Percentiles rank a stretch among this genome's conserved stretches.
Conservation (phyloP, 30 jellyfish, hydroid and myxozoan species). For the Rhopilema esculentum region DNA sequence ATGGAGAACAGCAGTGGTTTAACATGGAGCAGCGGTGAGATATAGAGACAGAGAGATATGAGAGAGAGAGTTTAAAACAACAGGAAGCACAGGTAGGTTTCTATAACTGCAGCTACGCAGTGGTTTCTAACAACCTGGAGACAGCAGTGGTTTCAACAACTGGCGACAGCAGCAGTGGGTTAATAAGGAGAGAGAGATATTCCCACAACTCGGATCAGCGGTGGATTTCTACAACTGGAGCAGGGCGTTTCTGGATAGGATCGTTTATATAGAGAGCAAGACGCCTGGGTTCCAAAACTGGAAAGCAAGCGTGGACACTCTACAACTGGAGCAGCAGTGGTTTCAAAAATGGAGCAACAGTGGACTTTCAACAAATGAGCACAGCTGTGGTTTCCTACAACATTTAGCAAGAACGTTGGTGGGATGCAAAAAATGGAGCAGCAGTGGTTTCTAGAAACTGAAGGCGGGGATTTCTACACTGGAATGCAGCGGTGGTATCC, state of each 20-base stretch:
- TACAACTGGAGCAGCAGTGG: constrained; percentile 59
- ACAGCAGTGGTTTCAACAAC: constrained; percentile 35
- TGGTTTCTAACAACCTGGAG: too few relatives aligned
- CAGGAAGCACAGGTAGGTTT: too few relatives aligned
- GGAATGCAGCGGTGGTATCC: constrained; percentile 56
- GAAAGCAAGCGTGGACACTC: constrained; percentile 22
- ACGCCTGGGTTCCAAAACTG: constrained; percentile 21
- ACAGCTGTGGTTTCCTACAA: constrained; percentile 46
- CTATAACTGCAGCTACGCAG: constrained; percentile 46
- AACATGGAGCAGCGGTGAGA: constrained; percentile 47
- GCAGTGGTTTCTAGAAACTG: constrained; percentile 39
- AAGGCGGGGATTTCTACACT: constrained; percentile 15
- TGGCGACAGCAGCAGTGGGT: constrained; percentile 69
- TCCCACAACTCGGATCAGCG: constrained; percentile 46
- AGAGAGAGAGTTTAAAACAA: too few relatives aligned
- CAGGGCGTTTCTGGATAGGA: not conserved
- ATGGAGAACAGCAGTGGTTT: constrained; percentile 54
- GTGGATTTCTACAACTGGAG: constrained; percentile 39
- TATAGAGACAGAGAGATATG: too few relatives aligned
- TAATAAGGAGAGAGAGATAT: constrained; percentile 21
- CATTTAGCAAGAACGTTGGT: constrained; percentile 58
- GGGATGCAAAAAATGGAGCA: constrained; percentile 26
- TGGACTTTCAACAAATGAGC: constrained; percentile 12
- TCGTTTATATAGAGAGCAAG: not conserved
- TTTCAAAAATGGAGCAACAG: constrained; percentile 52